A percentile compares a stretch with the other conserved stretches of the same genome.
These are phyloP conservation scores for Tribolium freemani DNA, from an alignment of 2,888 invertebrate genomes.

Conservation along the genomic window DNA sequence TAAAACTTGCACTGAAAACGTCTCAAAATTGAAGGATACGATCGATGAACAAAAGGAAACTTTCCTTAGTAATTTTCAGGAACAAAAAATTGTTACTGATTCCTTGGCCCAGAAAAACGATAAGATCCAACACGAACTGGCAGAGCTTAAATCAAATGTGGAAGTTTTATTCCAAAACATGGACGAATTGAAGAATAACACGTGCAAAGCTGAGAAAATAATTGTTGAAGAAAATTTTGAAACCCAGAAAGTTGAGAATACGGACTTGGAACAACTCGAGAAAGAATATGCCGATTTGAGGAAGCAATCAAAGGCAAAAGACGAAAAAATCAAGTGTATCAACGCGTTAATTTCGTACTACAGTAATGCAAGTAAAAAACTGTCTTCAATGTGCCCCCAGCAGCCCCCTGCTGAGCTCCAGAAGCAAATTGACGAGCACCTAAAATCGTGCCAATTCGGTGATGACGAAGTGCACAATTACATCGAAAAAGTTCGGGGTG, in stretches of 20 bases:
- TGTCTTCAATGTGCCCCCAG: not conserved
- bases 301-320: conserved; percentile 1
- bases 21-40: not conserved
- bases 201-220: not conserved
- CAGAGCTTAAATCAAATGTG: conserved; percentile 3
- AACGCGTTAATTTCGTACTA: conserved; percentile 1
- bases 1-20: not conserved
- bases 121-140: not conserved
- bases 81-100: conserved; percentile 4
- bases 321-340: conserved; percentile 12
- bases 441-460: not conserved
- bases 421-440: not conserved
- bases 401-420: not conserved
- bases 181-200: conserved; percentile 1
- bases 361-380: not conserved
- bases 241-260: not conserved
- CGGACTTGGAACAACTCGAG: not conserved
- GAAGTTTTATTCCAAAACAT: not conserved
- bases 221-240: not conserved
- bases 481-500: conserved; percentile 3
- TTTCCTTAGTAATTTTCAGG: not conserved
- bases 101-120: not conserved
- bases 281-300: conserved; percentile 1
- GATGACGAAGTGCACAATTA: not conserved
- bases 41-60: not conserved